These are phyloP conservation scores for Equus quagga DNA, from an alignment of 2,113 vertebrate genomes.

Conservation along the genomic window DNA sequence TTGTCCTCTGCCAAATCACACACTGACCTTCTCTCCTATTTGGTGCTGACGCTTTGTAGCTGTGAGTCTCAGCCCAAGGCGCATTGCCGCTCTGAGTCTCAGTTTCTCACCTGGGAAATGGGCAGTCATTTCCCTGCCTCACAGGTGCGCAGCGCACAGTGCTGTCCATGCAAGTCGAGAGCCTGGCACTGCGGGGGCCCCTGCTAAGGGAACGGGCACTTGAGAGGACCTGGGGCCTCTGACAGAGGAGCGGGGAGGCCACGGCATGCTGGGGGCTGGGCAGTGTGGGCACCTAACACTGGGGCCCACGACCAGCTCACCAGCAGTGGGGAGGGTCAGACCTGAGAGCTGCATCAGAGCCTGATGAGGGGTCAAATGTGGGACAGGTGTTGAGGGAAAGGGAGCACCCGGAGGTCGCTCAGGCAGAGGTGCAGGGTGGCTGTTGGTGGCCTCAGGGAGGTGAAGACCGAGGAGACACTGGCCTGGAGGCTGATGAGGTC, in stretches of 20 bases:
- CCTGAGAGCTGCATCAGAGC: neutral
- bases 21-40: neutral
- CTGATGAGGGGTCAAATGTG: neutral
- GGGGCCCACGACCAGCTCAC: neutral
- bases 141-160: rapidly evolving
- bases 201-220: neutral
- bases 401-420: neutral
- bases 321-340: too few species aligned
- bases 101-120: neutral
- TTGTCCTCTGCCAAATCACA: neutral
- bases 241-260: neutral
- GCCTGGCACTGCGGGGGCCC: neutral
- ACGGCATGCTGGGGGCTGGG: neutral
- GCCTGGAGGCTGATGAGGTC: neutral
- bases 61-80: neutral
- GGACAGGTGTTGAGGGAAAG: neutral
- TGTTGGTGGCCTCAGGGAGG: neutral
- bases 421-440: neutral
- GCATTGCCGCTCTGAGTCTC: neutral
- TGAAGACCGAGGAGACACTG: neutral
- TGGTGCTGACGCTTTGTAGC: neutral
- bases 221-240: neutral
- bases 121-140: neutral
- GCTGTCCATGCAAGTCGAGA: neutral
- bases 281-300: too few species aligned